A percentile compares a stretch with the other conserved stretches of the same genome.
Evolutionary conservation across 2,888 invertebrate species (phyloP).

Genomic region (Drosophila parthenogenetica): DNA sequence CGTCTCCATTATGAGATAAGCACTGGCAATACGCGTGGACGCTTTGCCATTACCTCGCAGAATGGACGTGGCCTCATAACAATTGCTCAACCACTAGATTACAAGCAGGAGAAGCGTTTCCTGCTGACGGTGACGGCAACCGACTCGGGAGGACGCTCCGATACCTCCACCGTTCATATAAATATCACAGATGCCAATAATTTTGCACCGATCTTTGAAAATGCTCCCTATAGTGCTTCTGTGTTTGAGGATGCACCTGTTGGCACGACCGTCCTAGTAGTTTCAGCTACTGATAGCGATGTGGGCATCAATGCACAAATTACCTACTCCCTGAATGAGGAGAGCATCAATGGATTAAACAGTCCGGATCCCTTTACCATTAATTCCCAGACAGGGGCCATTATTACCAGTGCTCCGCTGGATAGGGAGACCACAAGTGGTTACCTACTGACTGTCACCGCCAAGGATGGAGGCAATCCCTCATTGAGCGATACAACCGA

Average conservation of each 20-base stretch:
- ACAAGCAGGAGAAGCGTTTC: slow-evolving; percentile 95
- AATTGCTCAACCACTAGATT: slow-evolving; percentile 95
- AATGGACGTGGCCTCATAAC: slow-evolving; percentile 94
- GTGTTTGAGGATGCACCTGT: slow-evolving; percentile 97
- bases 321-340: slow-evolving; percentile 91
- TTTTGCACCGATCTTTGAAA: slow-evolving; percentile 96
- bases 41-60: slow-evolving; percentile 95
- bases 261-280: slow-evolving; percentile 96
- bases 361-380: slow-evolving; percentile 92
- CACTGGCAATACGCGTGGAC: slow-evolving; percentile 92
- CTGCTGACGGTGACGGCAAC: slow-evolving; percentile 94
- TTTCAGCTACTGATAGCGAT: slow-evolving; percentile 97
- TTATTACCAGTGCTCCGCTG: slow-evolving; percentile 92
- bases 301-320: slow-evolving; percentile 97
- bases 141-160: slow-evolving; percentile 94
- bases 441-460: slow-evolving; percentile 95
- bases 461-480: slow-evolving; percentile 96
- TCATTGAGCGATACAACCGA: slow-evolving; percentile 97
- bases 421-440: slow-evolving; percentile 94
- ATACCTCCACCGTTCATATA: slow-evolving; percentile 95
- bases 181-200: slow-evolving; percentile 98
- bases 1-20: slow-evolving; percentile 93
- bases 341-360: slow-evolving; percentile 86
- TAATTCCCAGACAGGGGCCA: slow-evolving; percentile 96
- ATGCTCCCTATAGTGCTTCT: slow-evolving; percentile 95